Base-by-base conservation (phyloP, 2,113 vertebrate genomes). In the Rutilus rutilus region DNA sequence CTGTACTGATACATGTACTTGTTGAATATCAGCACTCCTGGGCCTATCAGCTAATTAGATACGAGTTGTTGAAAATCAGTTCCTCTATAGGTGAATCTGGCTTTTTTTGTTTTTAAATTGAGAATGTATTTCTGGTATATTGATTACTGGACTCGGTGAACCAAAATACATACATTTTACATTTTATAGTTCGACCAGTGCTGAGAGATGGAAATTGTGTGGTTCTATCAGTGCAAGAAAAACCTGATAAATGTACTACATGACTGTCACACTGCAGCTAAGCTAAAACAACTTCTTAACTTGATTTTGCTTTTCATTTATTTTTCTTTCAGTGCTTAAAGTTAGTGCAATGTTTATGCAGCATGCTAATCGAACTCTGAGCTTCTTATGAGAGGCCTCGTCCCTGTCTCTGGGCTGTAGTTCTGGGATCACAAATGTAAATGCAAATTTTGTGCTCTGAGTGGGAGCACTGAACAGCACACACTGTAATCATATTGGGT, bases 381-480 rank as follows among this genome's bases (percentile, higher is more conserved):
- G 77, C 45, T 75, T 30, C 42, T 67, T 42, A 17, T 52, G 17
- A 15, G 12, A 57, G 74, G 11, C 33, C 9, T 64, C 47, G 33
- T 84, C 85, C 65, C 42, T 10, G 39, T 80, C 67, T 65, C 17
- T 42, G 45, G 78, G 6, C 52, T 21, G n/a, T 59, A 59, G 62
- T 80, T 75, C 39, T 74, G 27, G 60, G 50, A 87, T 86, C 76
- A 62, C 74, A 78, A 82, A 85, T 79, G 76, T 21, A 47, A 87
- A 80, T 78, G 82, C 65, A 83, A 54, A 87, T 85, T 77, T 65
- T 83, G 39, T 19, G n/a, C 62, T 76, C 27, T 85, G 54, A 87
- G 74, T 59, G 57, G 36, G 21, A 79, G 65, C 87, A 52, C 57
- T 87, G 86, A 87, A 86, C 86, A 74, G 42, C 82, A 83, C 52